Evolutionary conservation across 1,140 invertebrate genomes (phyloP).

Genomic region (Eueides isabella): DNA sequence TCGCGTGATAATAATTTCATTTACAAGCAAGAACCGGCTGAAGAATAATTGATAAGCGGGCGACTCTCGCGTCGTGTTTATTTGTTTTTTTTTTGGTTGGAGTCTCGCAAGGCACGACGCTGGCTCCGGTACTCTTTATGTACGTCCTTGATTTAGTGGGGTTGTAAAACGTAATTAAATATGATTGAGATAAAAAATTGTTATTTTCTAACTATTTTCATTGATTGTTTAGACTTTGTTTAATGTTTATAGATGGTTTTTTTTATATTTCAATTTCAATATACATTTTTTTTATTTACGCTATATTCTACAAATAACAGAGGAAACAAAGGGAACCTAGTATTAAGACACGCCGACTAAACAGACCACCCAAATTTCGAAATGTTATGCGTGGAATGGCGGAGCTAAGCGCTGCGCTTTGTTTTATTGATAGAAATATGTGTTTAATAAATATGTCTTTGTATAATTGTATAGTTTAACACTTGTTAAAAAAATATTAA

Average conservation of each 20-base stretch:
- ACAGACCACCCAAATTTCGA: too few relatives aligned
- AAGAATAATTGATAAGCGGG: constrained; percentile 62
- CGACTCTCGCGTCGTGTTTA: constrained; percentile 54
- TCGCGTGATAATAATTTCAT: constrained; percentile 45
- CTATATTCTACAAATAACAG: too few relatives aligned
- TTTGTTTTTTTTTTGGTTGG: constrained; percentile 47
- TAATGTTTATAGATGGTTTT: neutral
- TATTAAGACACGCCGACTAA: too few relatives aligned
- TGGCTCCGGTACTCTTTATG: constrained; percentile 37
- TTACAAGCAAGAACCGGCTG: constrained; percentile 57
- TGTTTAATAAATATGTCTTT: too few relatives aligned
- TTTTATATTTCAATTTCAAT: neutral
- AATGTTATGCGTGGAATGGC: too few relatives aligned
- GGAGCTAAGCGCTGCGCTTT: too few relatives aligned
- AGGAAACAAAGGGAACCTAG: neutral
- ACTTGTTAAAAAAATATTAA: too few relatives aligned
- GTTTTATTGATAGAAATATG: too few relatives aligned
- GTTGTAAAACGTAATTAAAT: constrained; percentile 41
- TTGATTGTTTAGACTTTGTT: neutral
- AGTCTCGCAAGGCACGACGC: constrained; percentile 46
- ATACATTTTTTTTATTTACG: too few relatives aligned
- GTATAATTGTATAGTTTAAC: too few relatives aligned
- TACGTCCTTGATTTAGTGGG: constrained; percentile 46
- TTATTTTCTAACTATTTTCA: neutral
- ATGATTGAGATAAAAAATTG: constrained; percentile 4